A percentile compares a stretch with the other conserved stretches of the same genome.
Conservation (phyloP, 2,797 vertebrate genomes). For the Huso huso region DNA sequence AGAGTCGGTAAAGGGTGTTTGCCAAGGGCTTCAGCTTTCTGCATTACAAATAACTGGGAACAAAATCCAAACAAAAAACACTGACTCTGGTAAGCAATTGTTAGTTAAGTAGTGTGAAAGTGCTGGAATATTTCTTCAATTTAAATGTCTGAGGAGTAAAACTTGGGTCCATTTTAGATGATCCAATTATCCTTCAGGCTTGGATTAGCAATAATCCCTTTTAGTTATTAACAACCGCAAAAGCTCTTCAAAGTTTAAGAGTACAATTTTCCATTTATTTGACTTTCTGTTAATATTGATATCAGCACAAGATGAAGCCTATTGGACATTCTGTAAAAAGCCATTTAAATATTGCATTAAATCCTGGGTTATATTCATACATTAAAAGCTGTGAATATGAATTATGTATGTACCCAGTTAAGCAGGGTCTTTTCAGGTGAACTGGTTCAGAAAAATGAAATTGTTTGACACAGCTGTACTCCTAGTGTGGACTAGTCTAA, state of each 20-base stretch:
- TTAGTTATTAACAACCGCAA: constrained; percentile 42
- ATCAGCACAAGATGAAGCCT: constrained; percentile 11
- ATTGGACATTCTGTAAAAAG: constrained; percentile 11
- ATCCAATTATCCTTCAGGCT: constrained; percentile 51
- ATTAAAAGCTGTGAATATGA: constrained; percentile 20
- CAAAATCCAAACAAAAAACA: no score
- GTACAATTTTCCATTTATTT: constrained; percentile 18
- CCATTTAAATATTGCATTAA: constrained; percentile 9
- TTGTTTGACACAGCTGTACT: constrained; percentile 3
- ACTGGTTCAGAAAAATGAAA: constrained; percentile 1
- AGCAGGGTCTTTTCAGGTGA: constrained; percentile 5
- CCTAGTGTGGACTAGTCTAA: constrained; percentile 7
- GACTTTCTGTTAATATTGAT: constrained; percentile 19
- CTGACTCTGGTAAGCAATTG: no score
- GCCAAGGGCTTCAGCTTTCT: no score
- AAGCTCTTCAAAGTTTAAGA: constrained; percentile 35
- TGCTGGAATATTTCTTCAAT: constrained; percentile 22
- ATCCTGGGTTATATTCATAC: not conserved
- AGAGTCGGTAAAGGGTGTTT: no score
- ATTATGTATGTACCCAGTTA: constrained; percentile 7
- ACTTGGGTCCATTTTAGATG: constrained; percentile 40
- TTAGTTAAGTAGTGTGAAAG: constrained; percentile 9
- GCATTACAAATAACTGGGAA: no score
- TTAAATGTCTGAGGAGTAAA: constrained; percentile 35
- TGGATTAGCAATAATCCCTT: constrained; percentile 53